These are phyloP conservation scores for Chionodraco myersi DNA, from an alignment of 2,113 vertebrate species.

Conservation along the genomic window DNA sequence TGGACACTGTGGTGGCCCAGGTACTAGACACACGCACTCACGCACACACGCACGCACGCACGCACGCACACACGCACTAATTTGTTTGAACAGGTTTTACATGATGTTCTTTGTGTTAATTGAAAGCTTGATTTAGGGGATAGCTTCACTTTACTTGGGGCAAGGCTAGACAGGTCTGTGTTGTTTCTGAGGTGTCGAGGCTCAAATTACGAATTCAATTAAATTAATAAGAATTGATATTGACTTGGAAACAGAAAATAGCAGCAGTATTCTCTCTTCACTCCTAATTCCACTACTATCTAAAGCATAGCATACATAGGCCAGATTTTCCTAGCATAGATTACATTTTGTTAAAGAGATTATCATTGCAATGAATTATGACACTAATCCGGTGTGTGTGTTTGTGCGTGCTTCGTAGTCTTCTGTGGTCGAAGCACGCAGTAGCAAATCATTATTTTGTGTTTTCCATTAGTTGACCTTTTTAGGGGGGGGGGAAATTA, in stretches of 20 bases:
- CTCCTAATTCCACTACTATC: no score
- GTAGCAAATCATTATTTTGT: not conserved
- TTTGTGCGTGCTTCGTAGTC: not conserved
- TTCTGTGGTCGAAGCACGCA: not conserved
- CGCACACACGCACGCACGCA: no score
- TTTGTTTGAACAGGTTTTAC: not conserved
- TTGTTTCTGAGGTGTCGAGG: not conserved
- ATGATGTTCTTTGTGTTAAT: not conserved
- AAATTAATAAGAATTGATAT: not conserved
- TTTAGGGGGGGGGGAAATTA: not conserved
- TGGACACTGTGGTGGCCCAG: slow-evolving; percentile 82
- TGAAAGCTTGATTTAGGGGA: not conserved
- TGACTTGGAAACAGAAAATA: not conserved
- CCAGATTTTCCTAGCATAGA: not conserved
- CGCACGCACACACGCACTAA: not conserved
- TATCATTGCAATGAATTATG: slow-evolving; percentile 11
- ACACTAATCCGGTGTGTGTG: slow-evolving; percentile 13
- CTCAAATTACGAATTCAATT: not conserved
- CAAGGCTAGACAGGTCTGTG: not conserved
- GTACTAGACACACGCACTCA: slow-evolving; percentile 58
- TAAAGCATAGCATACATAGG: not conserved
- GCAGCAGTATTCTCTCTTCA: no score
- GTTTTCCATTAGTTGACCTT: not conserved
- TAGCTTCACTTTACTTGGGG: not conserved
- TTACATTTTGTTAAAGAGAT: slow-evolving; percentile 25